Base-by-base conservation (phyloP, 2,113 vertebrate genomes). In the Plestiodon gilberti region DNA sequence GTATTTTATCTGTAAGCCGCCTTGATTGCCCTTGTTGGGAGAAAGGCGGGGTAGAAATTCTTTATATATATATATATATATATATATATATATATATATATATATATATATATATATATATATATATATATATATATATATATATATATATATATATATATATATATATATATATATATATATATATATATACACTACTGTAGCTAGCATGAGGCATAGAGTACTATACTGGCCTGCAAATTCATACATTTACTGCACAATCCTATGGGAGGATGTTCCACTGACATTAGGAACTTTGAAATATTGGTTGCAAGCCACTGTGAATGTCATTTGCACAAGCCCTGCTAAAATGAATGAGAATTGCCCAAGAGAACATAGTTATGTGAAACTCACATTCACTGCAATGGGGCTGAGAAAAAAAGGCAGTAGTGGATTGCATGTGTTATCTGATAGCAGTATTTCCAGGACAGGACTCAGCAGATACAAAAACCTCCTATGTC, bases 361-460 rank as follows among this genome's bases (percentile, higher is more conserved):
- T 57, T 38, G 33, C 17, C n/a, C 22, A 48, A 28, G 33, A 77
- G n/a, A 67, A 2, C 64, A 67, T 30, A 67, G 22, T 25, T 18
- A 2, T 30, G 28, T 28, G 28, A 77, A 17, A n/a, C 28, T 17
- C 17, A 77, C 25, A 6, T 77, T 77, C 18, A 59, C 33, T 59
- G n/a, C 18, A 48, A 43, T 74, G 40, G 71, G 22, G 23, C 25
- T 40, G 38, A 52, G 52, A n/a, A 78, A 78, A 55, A 57, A 15
- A 59, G 52, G 48, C 4, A 10, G 5, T 3, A n/a, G 4, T 1
- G 5, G 52, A 59, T 9, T 17, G 15, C 14, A 75, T 11, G 8
- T 35, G 88, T 28, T 22, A 87, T 88, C 81, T 52, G 48, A 87
- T 89, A 85, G 70, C 82, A 48, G 8, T 88, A 9, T 40, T 86